phyloP scores from a whole-genome alignment of 2,888 invertebrate genomes.

The Parascotia fuliginaria region DNA sequence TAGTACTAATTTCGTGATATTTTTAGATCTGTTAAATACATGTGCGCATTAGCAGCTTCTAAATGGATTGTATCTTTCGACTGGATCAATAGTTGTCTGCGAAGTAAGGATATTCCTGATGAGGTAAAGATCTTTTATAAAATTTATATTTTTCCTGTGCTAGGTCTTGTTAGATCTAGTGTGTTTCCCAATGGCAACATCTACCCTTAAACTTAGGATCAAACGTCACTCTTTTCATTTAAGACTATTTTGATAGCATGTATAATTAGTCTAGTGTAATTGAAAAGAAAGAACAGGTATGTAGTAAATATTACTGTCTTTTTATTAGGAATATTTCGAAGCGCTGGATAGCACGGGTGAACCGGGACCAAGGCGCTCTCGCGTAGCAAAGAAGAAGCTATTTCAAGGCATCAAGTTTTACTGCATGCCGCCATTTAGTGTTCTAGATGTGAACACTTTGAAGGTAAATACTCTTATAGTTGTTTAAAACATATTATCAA shows the following conservation, averaged over 20 bases:
- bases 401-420: slow-evolving; percentile 82
- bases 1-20: background rate
- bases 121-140: slow-evolving; percentile 66
- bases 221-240: too few relatives aligned
- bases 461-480: slow-evolving; percentile 52
- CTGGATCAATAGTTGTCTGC: slow-evolving; percentile 83
- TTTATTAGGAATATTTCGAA: slow-evolving; percentile 76
- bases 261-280: too few relatives aligned
- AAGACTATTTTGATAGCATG: too few relatives aligned
- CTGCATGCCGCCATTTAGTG: slow-evolving; percentile 79
- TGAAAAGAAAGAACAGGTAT: too few relatives aligned
- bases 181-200: too few relatives aligned
- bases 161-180: too few relatives aligned
- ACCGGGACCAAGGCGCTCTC: slow-evolving; percentile 81
- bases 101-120: slow-evolving; percentile 62
- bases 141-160: background rate
- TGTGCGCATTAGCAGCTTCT: slow-evolving; percentile 84
- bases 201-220: too few relatives aligned
- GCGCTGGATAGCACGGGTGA: slow-evolving; percentile 81
- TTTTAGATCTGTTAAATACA: slow-evolving; percentile 82
- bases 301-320: too few relatives aligned
- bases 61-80: slow-evolving; percentile 85
- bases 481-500: too few relatives aligned
- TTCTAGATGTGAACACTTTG: slow-evolving; percentile 62
- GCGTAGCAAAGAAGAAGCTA: slow-evolving; percentile 65